Conservation (phyloP, 2,113 vertebrate genomes). For the Elgaria multicarinata region DNA sequence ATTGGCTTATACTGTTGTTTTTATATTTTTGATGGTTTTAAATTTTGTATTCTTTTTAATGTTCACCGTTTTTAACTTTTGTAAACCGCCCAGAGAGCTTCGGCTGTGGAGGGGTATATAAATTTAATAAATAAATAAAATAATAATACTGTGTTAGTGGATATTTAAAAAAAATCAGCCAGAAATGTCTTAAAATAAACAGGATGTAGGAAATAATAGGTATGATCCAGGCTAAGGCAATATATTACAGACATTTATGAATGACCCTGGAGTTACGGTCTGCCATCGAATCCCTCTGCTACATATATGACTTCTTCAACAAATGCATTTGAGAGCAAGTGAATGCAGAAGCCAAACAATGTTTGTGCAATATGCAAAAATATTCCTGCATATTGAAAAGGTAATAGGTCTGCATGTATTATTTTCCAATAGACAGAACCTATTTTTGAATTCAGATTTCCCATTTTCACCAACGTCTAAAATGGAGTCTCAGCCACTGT, state of each 20-base stretch:
- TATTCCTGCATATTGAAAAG: conserved; percentile 42
- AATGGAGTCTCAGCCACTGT: conserved; percentile 30
- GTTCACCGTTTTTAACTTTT: no score
- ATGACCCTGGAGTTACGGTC: background rate
- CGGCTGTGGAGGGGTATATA: no score
- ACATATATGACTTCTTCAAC: background rate
- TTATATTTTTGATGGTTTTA: no score
- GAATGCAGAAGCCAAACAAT: conserved; percentile 37
- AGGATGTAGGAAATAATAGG: background rate
- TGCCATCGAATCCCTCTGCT: background rate
- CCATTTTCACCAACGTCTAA: conserved; percentile 30
- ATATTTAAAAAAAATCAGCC: background rate
- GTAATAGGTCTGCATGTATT: conserved; percentile 28
- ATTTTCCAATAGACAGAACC: conserved; percentile 46
- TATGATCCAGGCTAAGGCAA: background rate
- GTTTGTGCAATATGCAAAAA: conserved; percentile 40
- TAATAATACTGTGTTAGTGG: no score
- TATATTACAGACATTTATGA: background rate
- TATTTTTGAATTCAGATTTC: conserved; percentile 37
- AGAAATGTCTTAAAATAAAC: background rate
- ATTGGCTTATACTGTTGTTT: no score
- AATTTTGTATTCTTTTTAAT: no score
- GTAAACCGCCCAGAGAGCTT: no score
- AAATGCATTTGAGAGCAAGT: background rate
- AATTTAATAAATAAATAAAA: no score